Evolutionary conservation across 2,797 vertebrate species (phyloP).

Genomic region (Esox masquinongy): DNA sequence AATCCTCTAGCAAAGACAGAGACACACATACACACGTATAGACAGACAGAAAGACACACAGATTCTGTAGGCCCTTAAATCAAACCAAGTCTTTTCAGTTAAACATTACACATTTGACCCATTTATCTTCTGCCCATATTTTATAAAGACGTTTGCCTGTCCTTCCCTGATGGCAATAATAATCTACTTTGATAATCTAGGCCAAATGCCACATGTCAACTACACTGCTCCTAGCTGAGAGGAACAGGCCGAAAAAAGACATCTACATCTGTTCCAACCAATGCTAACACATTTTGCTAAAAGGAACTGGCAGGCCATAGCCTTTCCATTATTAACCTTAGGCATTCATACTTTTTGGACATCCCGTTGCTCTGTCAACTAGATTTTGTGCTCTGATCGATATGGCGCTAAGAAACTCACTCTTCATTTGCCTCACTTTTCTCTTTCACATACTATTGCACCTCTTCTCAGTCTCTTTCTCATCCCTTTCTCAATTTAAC

Average conservation of each 20-base stretch:
- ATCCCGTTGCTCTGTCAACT: slow-evolving; percentile 40
- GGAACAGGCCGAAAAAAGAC: background rate
- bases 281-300: background rate
- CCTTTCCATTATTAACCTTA: slow-evolving; percentile 8
- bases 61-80: background rate
- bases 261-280: background rate
- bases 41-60: background rate
- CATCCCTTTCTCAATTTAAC: background rate
- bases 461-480: background rate
- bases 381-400: slow-evolving; percentile 35
- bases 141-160: background rate
- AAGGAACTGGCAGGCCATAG: background rate
- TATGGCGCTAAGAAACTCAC: slow-evolving; percentile 16
- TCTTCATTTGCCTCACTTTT: background rate
- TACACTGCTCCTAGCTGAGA: slow-evolving; percentile 1
- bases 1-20: slow-evolving; percentile 23
- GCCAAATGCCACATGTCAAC: slow-evolving; percentile 5
- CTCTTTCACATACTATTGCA: background rate
- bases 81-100: background rate
- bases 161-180: background rate
- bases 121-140: background rate
- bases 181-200: background rate
- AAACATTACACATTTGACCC: background rate
- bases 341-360: background rate
- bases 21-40: slow-evolving; percentile 13